Base-by-base conservation (phyloP, 2,797 vertebrate genomes). In the Pipistrellus pygmaeus region DNA sequence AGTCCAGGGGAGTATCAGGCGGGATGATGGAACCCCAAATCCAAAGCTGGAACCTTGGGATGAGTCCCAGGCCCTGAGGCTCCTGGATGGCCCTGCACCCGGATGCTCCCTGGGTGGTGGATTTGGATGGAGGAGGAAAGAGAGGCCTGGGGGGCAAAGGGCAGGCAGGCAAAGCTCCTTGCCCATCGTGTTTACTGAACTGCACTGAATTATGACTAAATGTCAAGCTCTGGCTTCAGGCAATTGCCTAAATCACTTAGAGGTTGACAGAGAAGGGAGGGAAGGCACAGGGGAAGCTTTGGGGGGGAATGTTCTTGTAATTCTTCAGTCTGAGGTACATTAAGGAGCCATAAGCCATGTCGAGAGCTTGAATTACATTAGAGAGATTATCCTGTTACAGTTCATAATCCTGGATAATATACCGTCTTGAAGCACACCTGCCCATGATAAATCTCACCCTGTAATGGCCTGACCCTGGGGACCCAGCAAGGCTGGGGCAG, bases 321-420 rank as follows among this genome's bases (percentile, higher is more conserved):
- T 99, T 99, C 99, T 98, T 99, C 98, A 99, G 99, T 99, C 99
- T 99, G 99, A 99, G 99, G 99, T 99, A 99, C 99, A 99, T 99
- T 99, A 99, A 99, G 99, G 98, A 99, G 99, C 99, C 99, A 99
- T 99, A 99, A 99, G 98, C 98, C 98, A 99, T 99, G 99, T 99
- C 98, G 98, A 99, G 99, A 98, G 99, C 99, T 99, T 99, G 98
- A 98, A 99, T 99, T 99, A 99, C 99, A 99, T 99, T 99, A 98
- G 98, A 99, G 98, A 99, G 99, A 99, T 99, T 99, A 99, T 98
- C 98, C 98, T 99, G 99, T 99, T 99, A 99, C 99, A 99, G 98
- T 99, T 99, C 99, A 99, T 99, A 99, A 99, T 99, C 99, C 98
- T 98, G 98, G 98, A 98, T 98, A 98, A 98, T 98, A 98, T 98